Percentiles rank a stretch among this genome's conserved stretches.
phyloP scores from a whole-genome alignment of 2,113 vertebrate species.

The Barnardius zonarius region DNA sequence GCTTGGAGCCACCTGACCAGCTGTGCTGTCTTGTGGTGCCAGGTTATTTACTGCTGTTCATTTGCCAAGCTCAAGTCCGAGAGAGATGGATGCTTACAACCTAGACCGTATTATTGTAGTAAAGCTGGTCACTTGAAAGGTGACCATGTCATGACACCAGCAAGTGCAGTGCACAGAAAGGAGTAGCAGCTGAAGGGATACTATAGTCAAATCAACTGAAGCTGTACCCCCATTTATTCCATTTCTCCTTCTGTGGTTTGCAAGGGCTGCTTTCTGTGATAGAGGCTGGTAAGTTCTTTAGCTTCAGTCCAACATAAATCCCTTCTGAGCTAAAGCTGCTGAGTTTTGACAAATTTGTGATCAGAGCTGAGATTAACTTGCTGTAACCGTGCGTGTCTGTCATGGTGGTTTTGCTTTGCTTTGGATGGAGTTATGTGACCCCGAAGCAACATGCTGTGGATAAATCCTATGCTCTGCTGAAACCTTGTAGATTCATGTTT shows the following conservation, averaged over 20 bases:
- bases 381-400: background rate
- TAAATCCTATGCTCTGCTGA: background rate
- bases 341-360: constrained; percentile 17
- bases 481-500: background rate
- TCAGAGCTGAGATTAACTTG: background rate
- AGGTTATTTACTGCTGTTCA: background rate
- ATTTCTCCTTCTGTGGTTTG: background rate
- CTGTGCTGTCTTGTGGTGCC: background rate
- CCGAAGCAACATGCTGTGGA: background rate
- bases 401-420: background rate
- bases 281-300: background rate
- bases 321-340: background rate
- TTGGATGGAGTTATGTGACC: background rate
- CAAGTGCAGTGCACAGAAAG: background rate
- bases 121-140: background rate
- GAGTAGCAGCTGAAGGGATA: background rate
- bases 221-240: background rate
- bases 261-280: background rate
- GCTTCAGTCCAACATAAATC: background rate
- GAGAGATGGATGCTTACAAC: background rate
- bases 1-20: background rate
- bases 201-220: background rate
- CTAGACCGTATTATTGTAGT: background rate
- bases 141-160: background rate
- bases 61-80: background rate